Evolutionary conservation across 1,140 invertebrate species (phyloP).

Genomic region (Triops cancriformis): DNA sequence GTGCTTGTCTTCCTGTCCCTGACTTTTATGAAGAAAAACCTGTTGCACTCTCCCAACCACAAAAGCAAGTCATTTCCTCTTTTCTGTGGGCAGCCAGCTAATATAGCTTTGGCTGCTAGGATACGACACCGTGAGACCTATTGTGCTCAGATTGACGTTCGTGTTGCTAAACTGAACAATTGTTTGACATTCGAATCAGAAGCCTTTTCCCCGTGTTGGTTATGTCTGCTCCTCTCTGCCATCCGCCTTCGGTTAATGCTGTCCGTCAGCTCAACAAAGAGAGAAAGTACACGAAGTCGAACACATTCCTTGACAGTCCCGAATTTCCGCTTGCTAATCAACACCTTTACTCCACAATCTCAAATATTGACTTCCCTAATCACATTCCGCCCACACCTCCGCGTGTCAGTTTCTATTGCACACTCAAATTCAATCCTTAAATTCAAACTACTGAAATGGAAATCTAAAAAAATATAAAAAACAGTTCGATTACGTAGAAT

Average conservation of each 20-base stretch:
- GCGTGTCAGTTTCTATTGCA: no score
- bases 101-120: not conserved
- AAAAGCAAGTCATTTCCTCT: not conserved
- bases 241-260: no score
- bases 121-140: not conserved
- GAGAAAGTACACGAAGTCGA: no score
- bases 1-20: not conserved
- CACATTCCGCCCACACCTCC: no score
- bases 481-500: no score
- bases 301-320: not conserved
- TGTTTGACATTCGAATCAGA: not conserved
- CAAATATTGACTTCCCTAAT: no score
- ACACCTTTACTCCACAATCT: not conserved
- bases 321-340: not conserved
- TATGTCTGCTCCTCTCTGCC: no score
- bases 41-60: not conserved
- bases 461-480: no score
- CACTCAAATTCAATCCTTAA: no score
- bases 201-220: not conserved
- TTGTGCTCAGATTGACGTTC: not conserved
- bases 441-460: no score
- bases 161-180: not conserved
- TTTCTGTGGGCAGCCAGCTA: not conserved
- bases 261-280: no score
- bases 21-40: not conserved